Evolutionary conservation across 2,888 invertebrate genomes (phyloP), one percentile per base, ranked within the genome.

Genomic region (Litoditis marina): DNA sequence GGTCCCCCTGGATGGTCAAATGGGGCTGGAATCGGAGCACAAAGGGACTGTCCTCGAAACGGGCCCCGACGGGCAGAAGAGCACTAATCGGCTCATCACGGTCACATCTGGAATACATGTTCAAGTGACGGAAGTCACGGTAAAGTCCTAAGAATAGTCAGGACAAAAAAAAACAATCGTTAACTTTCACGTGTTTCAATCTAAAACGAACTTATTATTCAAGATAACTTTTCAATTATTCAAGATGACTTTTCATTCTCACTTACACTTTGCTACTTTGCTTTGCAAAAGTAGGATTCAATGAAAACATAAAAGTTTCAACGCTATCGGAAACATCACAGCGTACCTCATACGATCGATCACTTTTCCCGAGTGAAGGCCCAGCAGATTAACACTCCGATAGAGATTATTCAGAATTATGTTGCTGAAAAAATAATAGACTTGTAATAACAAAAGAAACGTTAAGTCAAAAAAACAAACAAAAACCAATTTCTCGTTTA

Each of bases 1-100:
- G 57, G 2, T 52, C 56, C 4, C 68, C 52, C 52, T 80, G 80
- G 8, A 79, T 63, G 13, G 71, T 71, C n/a, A 82, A 39, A 65
- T 78, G 78, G 1, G 81, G 81, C 55, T 79, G 76, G 22, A 69
- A 73, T 3, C 81, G 79, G 19, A 82, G 60, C 27, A 82, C 78
- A 1, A 81, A 59, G 5, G 81, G 78, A 1, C 51, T 36, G 25
- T 61, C 47, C 13, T 61, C 50, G 55, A 73, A 76, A 27, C 66
- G 72, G 6, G 57, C 52, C n/a, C 66, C 68, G 28, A 72, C 59
- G 27, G 62, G 55, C 7, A 78, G 36, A 31, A 51, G 60, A 0
- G 68, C 74, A 11, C 77, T 76, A 13, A 81, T 50, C 16, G 76
- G 73, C 16, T 67, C 71, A 50, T 80, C 73, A 19, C 76, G 63